Evolutionary conservation across 92 coral and sea anemone species (phyloP).

Genomic region (Paragorgia papillata): DNA sequence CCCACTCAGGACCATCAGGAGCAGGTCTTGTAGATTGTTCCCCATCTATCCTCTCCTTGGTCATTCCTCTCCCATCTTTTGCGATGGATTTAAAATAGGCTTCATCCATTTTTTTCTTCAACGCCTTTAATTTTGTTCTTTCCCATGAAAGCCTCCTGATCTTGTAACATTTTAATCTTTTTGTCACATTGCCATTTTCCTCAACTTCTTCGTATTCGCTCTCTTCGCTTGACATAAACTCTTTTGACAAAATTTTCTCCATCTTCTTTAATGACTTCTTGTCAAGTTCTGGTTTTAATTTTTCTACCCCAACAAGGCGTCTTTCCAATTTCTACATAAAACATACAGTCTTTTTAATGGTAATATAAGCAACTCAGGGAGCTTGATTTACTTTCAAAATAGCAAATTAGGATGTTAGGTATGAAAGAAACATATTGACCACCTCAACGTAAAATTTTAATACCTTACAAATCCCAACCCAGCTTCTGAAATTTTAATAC

Average conservation of each 20-base stretch:
- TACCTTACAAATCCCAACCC: too few species aligned
- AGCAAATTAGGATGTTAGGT: too few species aligned
- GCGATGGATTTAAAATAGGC: not conserved
- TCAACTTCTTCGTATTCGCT: not conserved
- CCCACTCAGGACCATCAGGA: not conserved
- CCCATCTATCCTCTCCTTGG: not conserved
- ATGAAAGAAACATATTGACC: too few species aligned
- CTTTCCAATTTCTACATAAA: conserved; percentile 9
- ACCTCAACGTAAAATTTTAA: too few species aligned
- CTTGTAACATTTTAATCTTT: not conserved
- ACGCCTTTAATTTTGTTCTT: not conserved
- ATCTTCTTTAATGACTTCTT: too few species aligned
- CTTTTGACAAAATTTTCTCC: not conserved
- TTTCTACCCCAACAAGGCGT: not conserved
- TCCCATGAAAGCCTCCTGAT: not conserved
- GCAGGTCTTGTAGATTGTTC: not conserved
- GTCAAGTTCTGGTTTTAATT: not conserved
- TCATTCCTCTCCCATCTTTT: not conserved
- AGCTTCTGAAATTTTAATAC: too few species aligned
- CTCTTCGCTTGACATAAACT: not conserved
- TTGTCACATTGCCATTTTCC: not conserved
- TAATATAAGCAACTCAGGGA: too few species aligned
- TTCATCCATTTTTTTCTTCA: not conserved
- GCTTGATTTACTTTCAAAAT: too few species aligned
- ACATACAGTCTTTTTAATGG: too few species aligned